phyloP scores from a whole-genome alignment of 53 echinoderm and acorn worm genomes.

The Holothuria leucospilota region DNA sequence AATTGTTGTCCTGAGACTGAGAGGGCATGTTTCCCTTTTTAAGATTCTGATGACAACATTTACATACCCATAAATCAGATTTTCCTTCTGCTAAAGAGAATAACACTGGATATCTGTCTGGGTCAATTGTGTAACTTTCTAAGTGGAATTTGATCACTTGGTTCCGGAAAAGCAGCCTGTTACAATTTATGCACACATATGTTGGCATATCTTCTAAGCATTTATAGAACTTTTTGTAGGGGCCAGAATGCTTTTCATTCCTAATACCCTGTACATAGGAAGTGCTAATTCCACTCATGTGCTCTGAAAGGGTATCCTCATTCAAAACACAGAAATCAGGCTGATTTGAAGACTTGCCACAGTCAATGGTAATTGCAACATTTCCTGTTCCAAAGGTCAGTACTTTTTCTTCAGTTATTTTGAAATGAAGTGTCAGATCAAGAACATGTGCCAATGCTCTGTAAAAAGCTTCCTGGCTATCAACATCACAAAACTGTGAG shows the following conservation, averaged over 20 bases:
- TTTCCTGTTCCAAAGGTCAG: no score
- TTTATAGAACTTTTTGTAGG: conserved; percentile 1
- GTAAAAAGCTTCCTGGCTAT: no score
- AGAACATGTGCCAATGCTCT: no score
- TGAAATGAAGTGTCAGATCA: no score
- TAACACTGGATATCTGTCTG: not conserved
- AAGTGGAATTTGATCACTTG: conserved; percentile 4
- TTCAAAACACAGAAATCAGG: not conserved
- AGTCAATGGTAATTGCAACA: no score
- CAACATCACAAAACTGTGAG: no score
- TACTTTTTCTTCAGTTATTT: no score
- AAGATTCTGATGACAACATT: not conserved
- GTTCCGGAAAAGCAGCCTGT: conserved; percentile 1
- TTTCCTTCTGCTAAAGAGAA: not conserved
- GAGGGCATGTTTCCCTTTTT: conserved; percentile 12
- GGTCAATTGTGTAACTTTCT: not conserved
- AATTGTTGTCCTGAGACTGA: conserved; percentile 41
- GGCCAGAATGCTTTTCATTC: not conserved
- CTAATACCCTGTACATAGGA: no score
- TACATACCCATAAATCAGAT: not conserved
- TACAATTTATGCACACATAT: conserved; percentile 18
- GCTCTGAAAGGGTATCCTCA: not conserved
- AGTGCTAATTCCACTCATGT: no score
- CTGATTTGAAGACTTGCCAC: no score
- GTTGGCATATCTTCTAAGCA: not conserved